Evolutionary conservation across 1,140 invertebrate species (phyloP), one percentile per base, ranked within the genome.

Genomic region (Cephus cinctus): DNA sequence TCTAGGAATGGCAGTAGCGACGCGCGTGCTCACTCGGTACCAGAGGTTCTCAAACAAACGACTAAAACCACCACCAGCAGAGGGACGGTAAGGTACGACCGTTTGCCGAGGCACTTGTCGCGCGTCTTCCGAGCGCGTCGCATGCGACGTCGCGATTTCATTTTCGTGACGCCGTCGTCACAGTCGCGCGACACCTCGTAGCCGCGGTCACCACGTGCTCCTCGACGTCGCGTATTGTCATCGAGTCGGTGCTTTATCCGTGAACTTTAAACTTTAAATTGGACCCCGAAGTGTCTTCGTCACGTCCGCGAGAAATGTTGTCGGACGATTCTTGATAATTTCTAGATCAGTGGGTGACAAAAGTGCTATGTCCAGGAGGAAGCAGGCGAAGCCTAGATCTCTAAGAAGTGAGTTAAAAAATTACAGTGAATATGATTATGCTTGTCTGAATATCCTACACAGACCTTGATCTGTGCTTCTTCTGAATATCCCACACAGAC

Each of bases 371-470:
- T 78, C 77, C 16, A 69, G 77, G 34, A 67, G 77, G 50, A 79
- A 79, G 54, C 78, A 79, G 57, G 77, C 77, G 11, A 79, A 78
- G 48, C 77, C 77, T n/a, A 63, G 77, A 62, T 76, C 77, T 56
- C 57, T 78, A 0, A 78, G 79, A 71, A 65, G 78, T 79, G 67
- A 78, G 74, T 69, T 12, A 25, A 40, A 8, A 6, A 14, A 30
- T 22, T 49, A 36, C 11, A 30, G 9, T 30, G 27, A 30, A 9
- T 9, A 12, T 30, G 1, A 30, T n/a, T n/a, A n/a, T n/a, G n/a
- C n/a, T n/a, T n/a, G 6, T 27, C 25, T n/a, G 25, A n/a, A 27
- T 27, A 27, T 27, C n/a, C n/a, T 27, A 27, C 25, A 27, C n/a
- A n/a, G n/a, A n/a, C n/a, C n/a, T n/a, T n/a, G n/a, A n/a, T n/a